phyloP scores from a whole-genome alignment of 2,797 vertebrate genomes.

The Florisuga fusca region DNA sequence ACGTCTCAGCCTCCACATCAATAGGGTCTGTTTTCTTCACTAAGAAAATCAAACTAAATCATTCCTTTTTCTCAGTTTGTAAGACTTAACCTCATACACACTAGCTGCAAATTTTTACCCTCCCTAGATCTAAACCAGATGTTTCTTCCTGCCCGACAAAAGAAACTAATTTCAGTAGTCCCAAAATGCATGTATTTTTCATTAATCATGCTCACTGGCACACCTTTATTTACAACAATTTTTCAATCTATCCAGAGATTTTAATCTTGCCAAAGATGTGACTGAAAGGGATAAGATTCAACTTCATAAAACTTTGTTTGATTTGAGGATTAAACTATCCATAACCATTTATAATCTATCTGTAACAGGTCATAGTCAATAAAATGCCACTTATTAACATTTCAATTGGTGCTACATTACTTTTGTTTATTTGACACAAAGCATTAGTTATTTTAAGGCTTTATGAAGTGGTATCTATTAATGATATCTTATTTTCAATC shows the following conservation, averaged over 20 bases:
- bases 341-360: background rate
- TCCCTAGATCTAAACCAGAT: background rate
- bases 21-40: background rate
- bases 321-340: background rate
- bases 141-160: background rate
- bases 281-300: background rate
- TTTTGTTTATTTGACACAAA: background rate
- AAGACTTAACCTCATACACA: background rate
- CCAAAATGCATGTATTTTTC: background rate
- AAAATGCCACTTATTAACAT: background rate
- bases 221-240: background rate
- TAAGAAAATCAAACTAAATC: background rate
- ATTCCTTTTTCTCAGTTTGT: background rate
- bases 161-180: background rate
- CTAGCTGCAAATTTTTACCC: background rate
- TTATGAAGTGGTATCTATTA: background rate
- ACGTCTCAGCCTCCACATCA: background rate
- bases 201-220: background rate
- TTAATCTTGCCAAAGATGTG: background rate
- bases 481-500: background rate
- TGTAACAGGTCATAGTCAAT: background rate
- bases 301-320: background rate
- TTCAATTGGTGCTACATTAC: background rate
- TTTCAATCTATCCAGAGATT: background rate
- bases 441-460: background rate